Evolutionary conservation across 2,888 invertebrate genomes (phyloP), one percentile per base, ranked within the genome.

Genomic region (Pantelozetes paolii): DNA sequence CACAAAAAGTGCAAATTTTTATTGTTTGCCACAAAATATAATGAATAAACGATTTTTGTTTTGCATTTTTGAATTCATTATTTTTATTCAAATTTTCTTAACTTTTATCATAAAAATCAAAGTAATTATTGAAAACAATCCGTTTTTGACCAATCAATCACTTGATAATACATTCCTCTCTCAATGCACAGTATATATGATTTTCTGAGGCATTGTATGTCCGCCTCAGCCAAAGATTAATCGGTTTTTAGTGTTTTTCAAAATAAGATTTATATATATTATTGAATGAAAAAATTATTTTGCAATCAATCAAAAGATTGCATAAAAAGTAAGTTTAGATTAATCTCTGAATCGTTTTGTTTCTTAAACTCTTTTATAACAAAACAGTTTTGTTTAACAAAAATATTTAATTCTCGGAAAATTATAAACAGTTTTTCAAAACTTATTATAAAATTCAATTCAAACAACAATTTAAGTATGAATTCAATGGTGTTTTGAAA

Each of bases 231-330:
- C 2, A 11, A 40, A 64, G 64, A 64, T 64, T 36, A 64, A 64
- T 64, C n/a, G 36, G 20, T 36, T 64, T 64, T 57, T 5, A 15
- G 15, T 48, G 15, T n/a, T n/a, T 57, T 28, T 57, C 15, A 15
- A 57, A 57, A 57, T 57, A 8, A 57, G 57, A 57, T 57, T 57
- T 57, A 23, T 23, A 23, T 57, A 23, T 28, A 11, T 20, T 57
- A 57, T 57, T 57, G 57, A 57, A 57, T 57, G n/a, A n/a, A 57
- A 28, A 57, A 57, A 57, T 57, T 57, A 57, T 57, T 57, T 57
- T 30, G 57, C 23, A 15, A 57, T 57, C 57, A 57, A 57, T 57
- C 57, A 57, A 57, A 57, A 57, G 28, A 23, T 5, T 50, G 18
- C 11, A 13, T 1, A 57, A 28, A 57, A 57, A 5, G 2, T 23